Evolutionary conservation across 2,888 invertebrate species (phyloP), one percentile per base, ranked within the genome.

Genomic region (Lysandra coridon): DNA sequence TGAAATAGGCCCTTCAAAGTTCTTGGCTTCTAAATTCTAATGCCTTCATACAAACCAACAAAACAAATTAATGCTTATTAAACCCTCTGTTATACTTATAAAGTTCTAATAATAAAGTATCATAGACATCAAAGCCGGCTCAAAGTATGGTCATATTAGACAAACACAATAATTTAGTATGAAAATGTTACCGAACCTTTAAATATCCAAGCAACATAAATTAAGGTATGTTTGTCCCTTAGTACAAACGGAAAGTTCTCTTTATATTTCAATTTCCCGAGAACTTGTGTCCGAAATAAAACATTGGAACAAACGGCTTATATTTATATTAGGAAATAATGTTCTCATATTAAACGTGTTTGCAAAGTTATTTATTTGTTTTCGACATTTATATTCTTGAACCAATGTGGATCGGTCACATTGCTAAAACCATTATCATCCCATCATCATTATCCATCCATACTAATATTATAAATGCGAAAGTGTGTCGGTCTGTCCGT

Each of bases 311-410:
- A 12, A 14, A 69, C 14, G 33, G 33, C 69, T 37, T 69, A 33
- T 69, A 33, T 69, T 69, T 37, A 37, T 69, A 69, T 37, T 69
- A 69, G 14, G 33, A 37, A 69, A 69, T 69, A 33, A 69, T 37
- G 33, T 69, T 69, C 33, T 12, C 4, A 14, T 1, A 33, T 69
- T 69, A 37, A 69, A 69, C 69, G 33, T 37, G 30, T 69, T 69
- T 69, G 33, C 14, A 37, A 69, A 37, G 33, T 30, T 37, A 64
- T 69, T 69, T 5, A 69, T 4, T 69, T 69, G 33, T 69, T 10
- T 69, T 14, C 5, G 69, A 69, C 37, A 17, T 69, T 69, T 69
- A 4, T 4, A 14, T 33, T 37, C 33, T 69, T 69, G 69, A 69
- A 69, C 17, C 69, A 33, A 69, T 33, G 17, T 33, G 69, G 69